Conservation (phyloP, 2,888 invertebrate genomes). For the Rhamnusium bicolor region DNA sequence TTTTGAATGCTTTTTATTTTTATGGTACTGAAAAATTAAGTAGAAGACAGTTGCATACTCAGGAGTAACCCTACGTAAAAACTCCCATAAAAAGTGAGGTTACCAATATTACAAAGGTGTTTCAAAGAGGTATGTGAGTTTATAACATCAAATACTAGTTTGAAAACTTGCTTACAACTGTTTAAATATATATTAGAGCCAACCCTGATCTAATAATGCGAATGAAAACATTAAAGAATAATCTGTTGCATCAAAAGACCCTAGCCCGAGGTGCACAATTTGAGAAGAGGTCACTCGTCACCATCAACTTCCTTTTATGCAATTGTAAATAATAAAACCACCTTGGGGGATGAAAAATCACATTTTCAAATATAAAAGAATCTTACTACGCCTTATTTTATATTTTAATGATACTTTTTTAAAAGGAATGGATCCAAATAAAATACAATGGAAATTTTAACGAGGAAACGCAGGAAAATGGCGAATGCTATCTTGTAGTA, state of each 20-base stretch:
- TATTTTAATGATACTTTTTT: slow-evolving; percentile 50
- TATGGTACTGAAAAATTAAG: too few relatives aligned
- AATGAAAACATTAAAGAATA: slow-evolving; percentile 17
- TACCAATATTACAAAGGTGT: too few relatives aligned
- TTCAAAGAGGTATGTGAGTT: too few relatives aligned
- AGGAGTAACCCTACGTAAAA: too few relatives aligned
- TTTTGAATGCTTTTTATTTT: too few relatives aligned
- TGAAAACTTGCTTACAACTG: too few relatives aligned
- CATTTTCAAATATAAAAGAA: slow-evolving; percentile 53
- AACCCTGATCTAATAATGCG: neutral
- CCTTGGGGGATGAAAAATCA: slow-evolving; percentile 43
- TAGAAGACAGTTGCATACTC: too few relatives aligned
- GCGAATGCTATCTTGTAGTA: slow-evolving; percentile 57
- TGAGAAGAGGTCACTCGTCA: slow-evolving; percentile 45
- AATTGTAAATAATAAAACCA: slow-evolving; percentile 43
- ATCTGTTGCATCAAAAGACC: slow-evolving; percentile 32
- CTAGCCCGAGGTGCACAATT: slow-evolving; percentile 44
- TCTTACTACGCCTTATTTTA: slow-evolving; percentile 51
- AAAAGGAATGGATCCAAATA: slow-evolving; percentile 47
- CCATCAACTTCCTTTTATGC: slow-evolving; percentile 26
- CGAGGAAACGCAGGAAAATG: slow-evolving; percentile 53
- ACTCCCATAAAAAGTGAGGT: too few relatives aligned
- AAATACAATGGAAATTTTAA: slow-evolving; percentile 56
- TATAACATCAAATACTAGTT: too few relatives aligned
- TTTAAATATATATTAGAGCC: neutral